These are phyloP conservation scores for Formicarius rufipectus DNA, from an alignment of 2,113 vertebrate species.

Conservation along the genomic window DNA sequence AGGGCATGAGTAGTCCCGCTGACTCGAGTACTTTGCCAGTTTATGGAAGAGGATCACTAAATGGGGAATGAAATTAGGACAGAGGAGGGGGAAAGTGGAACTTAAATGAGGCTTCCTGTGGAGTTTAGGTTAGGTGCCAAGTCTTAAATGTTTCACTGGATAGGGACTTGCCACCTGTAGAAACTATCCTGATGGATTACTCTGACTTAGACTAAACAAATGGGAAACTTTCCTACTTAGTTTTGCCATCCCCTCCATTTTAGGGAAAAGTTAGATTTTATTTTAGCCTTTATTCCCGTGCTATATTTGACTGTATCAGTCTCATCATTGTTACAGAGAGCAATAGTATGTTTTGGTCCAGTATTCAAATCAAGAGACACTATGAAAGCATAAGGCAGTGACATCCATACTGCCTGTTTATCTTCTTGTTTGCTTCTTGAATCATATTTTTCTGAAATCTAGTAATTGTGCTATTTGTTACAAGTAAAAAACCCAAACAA, in stretches of 20 bases:
- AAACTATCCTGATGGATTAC: background rate
- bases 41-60: background rate
- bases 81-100: background rate
- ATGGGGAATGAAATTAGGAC: background rate
- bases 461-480: background rate
- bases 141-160: background rate
- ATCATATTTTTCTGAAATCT: background rate
- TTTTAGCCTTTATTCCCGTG: background rate
- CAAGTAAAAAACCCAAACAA: background rate
- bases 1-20: background rate
- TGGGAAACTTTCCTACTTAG: background rate
- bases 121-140: background rate
- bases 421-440: background rate
- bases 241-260: background rate
- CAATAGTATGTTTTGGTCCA: background rate
- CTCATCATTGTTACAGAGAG: background rate
- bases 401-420: background rate
- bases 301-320: background rate
- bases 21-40: background rate
- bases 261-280: fast-evolving
- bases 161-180: background rate
- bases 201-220: background rate
- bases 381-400: background rate
- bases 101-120: background rate
- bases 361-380: background rate